Evolutionary conservation across 2,888 invertebrate genomes (phyloP), one percentile per base, ranked within the genome.

Genomic region (Tipula helvola): DNA sequence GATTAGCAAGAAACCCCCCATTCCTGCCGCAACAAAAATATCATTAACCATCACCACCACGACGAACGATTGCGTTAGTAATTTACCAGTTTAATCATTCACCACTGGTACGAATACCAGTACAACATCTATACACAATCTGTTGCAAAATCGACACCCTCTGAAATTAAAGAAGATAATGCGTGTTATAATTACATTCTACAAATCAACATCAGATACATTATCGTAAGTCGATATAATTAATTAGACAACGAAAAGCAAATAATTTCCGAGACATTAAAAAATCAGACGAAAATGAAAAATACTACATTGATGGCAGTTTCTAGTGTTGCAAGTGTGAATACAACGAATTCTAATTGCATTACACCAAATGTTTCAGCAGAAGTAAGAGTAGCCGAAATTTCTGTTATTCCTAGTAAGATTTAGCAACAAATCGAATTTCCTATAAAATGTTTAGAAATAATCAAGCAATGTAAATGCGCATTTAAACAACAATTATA

Each of bases 221-320:
- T 42, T 18, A 86, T n/a, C 86, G 16, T 44, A 86, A 57, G 52
- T 36, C 41, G 86, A 86, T 12, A 86, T 36, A 36, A 36, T 52
- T 5, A 52, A 52, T 1, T 90, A 91, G 88, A 91, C 91, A 88
- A 91, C 91, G 0, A 91, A 91, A 87, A 90, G 86, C 90, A 90
- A 2, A 87, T 91, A n/a, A 89, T 90, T 47, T 89, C 90, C 2
- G 90, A 90, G 16, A 87, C 88, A 5, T 87, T 89, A 12, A 87
- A 86, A 85, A 83, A 44, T 8, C 57, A 86, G 18, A 39, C 84
- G 41, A 84, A 39, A n/a, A 36, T 42, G n/a, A 84, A 84, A 84
- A 84, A 36, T 39, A 84, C 36, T 39, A 13, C 16, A 5, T 36
- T 39, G 16, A n/a, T 5, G 41, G 84, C 39, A 5, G 84, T 84